Base-by-base conservation (phyloP, 2,888 invertebrate genomes). In the Pseudococcus jackbeardsleyi region DNA sequence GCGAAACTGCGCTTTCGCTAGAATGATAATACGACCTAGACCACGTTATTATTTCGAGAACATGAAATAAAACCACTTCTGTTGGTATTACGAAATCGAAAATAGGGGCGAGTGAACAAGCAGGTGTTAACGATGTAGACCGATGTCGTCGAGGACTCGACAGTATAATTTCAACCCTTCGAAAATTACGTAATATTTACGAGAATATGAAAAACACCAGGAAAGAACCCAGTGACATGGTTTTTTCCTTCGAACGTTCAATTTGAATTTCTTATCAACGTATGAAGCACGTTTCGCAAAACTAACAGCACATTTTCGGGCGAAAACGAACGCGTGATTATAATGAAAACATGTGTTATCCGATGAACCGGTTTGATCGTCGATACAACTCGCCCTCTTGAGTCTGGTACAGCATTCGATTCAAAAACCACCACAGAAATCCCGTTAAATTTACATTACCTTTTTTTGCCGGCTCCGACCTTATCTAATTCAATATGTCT, bases 401-500 rank as follows among this genome's bases (percentile, higher is more conserved):
- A 5, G 19, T 19, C 1, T 17, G 12, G 6, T 79, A 72, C 46
- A 9, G 33, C 26, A 84, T 6, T 1, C 11, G 33, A 42, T 17
- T 5, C 42, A 33, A 33, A 33, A 54, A 22, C 84, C 84, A 84
- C 54, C 84, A 48, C 5, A 59, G 82, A 33, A 86, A 86, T 64
- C 39, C 22, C 54, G 85, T 50, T 19, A 87, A 89, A 88, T 84
- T n/a, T 79, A 79, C 79, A 92, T 93, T 93, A 97, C 97, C 97
- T 96, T 93, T 96, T 96, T 93, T 97, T 97, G 92, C 97, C 96
- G 93, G 96, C 96, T 92, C 97, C 97, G 92, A 97, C 96, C 93
- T 97, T 96, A 94, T 97, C 97, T 91, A 97, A 95, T 93, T 97
- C 97, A 92, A 97, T 95, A 93, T 97, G 97, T 93, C 97, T 96